Evolutionary conservation across 2,888 invertebrate genomes (phyloP).

Genomic region (Sinopyrophorus schimmeli): DNA sequence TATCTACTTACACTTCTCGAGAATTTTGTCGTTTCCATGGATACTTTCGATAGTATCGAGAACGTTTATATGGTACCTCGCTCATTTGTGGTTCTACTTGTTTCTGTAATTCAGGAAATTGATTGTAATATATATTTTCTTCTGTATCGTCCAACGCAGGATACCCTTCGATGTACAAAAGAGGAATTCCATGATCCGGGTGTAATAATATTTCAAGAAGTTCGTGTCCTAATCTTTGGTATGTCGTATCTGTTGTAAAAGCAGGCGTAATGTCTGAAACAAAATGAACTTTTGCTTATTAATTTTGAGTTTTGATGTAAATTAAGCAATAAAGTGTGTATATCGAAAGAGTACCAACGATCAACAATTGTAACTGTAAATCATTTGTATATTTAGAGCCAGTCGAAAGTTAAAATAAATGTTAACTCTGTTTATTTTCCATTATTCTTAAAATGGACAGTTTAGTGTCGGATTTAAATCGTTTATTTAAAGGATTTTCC

Average conservation of each 20-base stretch:
- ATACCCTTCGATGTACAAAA: constrained; percentile 50
- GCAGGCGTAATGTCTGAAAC: no score
- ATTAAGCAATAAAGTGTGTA: no score
- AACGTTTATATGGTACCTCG: constrained; percentile 53
- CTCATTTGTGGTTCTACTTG: constrained; percentile 9
- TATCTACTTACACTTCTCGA: constrained; percentile 43
- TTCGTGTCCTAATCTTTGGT: constrained; percentile 39
- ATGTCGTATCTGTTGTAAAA: constrained; percentile 10
- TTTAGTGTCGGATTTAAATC: no score
- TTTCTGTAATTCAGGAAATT: constrained; percentile 22
- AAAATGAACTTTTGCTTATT: no score
- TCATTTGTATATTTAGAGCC: no score
- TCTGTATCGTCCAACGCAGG: constrained; percentile 19
- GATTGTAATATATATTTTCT: constrained; percentile 17
- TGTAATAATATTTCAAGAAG: constrained; percentile 44
- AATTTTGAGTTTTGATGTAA: no score
- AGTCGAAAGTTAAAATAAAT: no score
- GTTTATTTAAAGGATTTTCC: no score
- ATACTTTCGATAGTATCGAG: constrained; percentile 64
- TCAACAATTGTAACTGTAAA: no score
- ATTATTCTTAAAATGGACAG: no score
- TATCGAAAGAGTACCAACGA: no score
- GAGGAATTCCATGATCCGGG: constrained; percentile 46
- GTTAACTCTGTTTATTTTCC: no score
- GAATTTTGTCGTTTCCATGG: constrained; percentile 66